Evolutionary conservation across 2,888 invertebrate species (phyloP).

Genomic region (Ashinkailepas kermadecensis): DNA sequence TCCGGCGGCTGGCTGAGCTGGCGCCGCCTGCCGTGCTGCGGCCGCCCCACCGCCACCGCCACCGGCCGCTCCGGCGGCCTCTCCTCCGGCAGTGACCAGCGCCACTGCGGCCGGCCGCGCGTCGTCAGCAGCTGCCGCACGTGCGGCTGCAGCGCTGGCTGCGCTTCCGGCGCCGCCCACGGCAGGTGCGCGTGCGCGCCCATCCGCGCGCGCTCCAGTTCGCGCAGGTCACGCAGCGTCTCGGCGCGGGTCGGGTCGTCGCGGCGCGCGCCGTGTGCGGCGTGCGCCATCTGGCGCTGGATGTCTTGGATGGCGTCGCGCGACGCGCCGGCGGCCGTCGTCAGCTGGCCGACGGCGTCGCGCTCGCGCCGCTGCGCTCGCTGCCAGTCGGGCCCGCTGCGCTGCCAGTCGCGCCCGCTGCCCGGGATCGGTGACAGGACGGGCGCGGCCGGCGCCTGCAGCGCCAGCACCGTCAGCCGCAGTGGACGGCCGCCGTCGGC

Average conservation of each 20-base stretch:
- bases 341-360: background rate
- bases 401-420: background rate
- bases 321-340: background rate
- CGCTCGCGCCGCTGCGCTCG: background rate
- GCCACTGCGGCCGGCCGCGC: background rate
- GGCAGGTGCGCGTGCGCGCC: background rate
- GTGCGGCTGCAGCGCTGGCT: background rate
- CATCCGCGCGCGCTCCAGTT: background rate
- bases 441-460: background rate
- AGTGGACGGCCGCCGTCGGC: background rate
- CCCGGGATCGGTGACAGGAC: background rate
- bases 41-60: background rate
- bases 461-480: background rate
- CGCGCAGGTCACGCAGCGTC: background rate
- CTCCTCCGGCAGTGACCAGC: background rate
- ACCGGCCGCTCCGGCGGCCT: background rate
- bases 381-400: background rate
- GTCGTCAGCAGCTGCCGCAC: slow-evolving; percentile 4
- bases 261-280: background rate
- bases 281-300: background rate
- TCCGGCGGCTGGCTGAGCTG: slow-evolving; percentile 1
- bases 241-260: background rate
- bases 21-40: background rate
- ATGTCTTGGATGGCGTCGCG: background rate
- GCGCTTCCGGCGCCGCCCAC: background rate